Base-by-base conservation (phyloP, 2,113 vertebrate genomes). In the Hippocampus guttulatus region DNA sequence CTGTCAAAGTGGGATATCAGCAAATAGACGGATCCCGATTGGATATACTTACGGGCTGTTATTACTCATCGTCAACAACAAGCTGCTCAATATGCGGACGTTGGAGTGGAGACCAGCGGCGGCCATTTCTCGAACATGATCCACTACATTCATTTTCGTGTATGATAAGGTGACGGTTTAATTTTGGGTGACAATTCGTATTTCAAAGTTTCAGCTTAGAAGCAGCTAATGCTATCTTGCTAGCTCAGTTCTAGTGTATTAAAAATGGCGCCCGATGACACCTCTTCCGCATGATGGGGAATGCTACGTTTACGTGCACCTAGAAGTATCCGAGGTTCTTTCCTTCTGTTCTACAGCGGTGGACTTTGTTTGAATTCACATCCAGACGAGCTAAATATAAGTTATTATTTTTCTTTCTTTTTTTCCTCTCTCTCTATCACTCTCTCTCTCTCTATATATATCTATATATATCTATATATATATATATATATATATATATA, bases 111-210 rank as follows among this genome's bases (percentile, higher is more conserved):
- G 95, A 40, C 96, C 97, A 2, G 96, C 95, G 18, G 95, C 89
- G 15, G 96, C 95, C 97, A 98, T 98, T 70, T 99, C 97, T 54
- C 97, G 94, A 8, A 98, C 96, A 69, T 99, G 95, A 74, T 99
- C 97, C 80, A 99, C 93, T 23, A 96, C 95, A 18, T 58, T 83
- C 88, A 83, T 85, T 62, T 71, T 87, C 0, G 30, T 1, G 47
- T 3, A 57, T 8, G 63, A 21, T 62, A 23, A 65, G 18, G 30
- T 12, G 9, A 20, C 18, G 1, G 41, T 20, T 45, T 66, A 74
- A 25, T 14, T 69, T 52, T 9, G 45, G 23, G 2, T 73, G 51
- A 72, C 27, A 1, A 52, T 41, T 30, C 70, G 0, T 27, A 62
- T 54, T 62, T 68, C 27, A 79, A 85, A 87, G 82, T 90, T 87